phyloP scores from a whole-genome alignment of 1,140 invertebrate genomes.

The Drosophila albomicans region DNA sequence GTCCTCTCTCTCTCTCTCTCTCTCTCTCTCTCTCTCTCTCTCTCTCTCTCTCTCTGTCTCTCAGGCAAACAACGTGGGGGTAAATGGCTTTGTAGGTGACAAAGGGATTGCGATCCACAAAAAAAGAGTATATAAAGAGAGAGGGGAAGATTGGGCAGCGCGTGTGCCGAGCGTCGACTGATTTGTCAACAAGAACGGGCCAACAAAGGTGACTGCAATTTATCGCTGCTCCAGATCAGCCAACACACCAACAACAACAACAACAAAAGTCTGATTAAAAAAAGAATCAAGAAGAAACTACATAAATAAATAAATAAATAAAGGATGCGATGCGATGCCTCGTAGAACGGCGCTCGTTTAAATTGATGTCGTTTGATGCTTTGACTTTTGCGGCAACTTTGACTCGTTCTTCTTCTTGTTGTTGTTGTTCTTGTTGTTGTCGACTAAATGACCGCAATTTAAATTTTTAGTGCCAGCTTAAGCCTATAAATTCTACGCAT shows the following conservation, averaged over 20 bases:
- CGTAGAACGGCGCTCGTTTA: conserved; percentile 66
- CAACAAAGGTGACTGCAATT: conserved; percentile 74
- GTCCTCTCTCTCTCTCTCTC: not conserved
- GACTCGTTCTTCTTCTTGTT: not conserved
- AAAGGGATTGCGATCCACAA: conserved; percentile 49
- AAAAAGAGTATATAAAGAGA: not conserved
- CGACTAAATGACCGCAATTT: conserved; percentile 79
- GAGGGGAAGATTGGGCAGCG: conserved; percentile 33
- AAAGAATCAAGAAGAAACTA: conserved; percentile 26
- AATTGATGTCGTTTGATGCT: conserved; percentile 62
- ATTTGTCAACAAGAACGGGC: conserved; percentile 76
- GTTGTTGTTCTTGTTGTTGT: conserved; percentile 22
- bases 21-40: not conserved
- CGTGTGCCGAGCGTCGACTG: conserved; percentile 78
- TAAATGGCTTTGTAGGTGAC: conserved; percentile 78
- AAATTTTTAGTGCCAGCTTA: conserved; percentile 75
- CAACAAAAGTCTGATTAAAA: conserved; percentile 32
- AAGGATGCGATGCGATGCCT: conserved; percentile 28
- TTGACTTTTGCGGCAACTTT: conserved; percentile 6
- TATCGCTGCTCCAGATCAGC: conserved; percentile 81
- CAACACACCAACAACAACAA: conserved; percentile 50
- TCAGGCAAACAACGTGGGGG: conserved; percentile 52
- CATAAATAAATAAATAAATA: conserved; percentile 38
- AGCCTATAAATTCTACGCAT: conserved; percentile 64
- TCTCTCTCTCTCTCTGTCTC: not conserved